phyloP scores from a whole-genome alignment of 2,113 vertebrate species.

The Gymnocephalus cernua region DNA sequence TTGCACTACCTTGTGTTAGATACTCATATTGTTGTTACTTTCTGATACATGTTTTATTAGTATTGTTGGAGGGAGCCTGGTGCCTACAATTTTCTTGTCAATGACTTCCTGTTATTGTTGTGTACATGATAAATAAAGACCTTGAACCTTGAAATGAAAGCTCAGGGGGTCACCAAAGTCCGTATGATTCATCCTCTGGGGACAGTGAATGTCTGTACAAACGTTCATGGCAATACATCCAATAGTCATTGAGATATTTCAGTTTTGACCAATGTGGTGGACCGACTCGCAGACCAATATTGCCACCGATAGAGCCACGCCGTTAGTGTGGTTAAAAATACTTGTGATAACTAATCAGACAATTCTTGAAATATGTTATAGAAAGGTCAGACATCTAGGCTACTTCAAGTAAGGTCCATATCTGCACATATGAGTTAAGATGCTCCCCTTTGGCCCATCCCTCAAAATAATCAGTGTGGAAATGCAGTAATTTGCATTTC shows the following conservation, averaged over 20 bases:
- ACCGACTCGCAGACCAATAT: background rate
- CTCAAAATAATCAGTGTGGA: slow-evolving; percentile 20
- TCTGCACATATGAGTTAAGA: slow-evolving; percentile 1
- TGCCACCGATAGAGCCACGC: background rate
- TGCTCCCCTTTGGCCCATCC: background rate
- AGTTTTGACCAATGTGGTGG: background rate
- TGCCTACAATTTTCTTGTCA: too few species aligned
- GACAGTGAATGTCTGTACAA: background rate
- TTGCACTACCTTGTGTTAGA: too few species aligned
- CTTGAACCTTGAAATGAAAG: too few species aligned
- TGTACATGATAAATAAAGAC: too few species aligned
- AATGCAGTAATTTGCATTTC: slow-evolving; percentile 58
- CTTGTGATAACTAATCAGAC: background rate
- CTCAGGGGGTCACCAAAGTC: background rate
- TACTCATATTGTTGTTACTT: too few species aligned
- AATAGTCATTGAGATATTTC: background rate
- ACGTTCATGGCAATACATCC: background rate
- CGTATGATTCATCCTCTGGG: background rate
- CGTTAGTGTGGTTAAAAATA: background rate
- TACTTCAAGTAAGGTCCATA: slow-evolving; percentile 2
- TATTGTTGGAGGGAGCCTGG: too few species aligned
- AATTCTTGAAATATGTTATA: slow-evolving; percentile 1
- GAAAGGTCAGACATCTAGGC: slow-evolving; percentile 20
- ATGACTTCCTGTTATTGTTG: too few species aligned
- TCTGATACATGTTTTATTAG: too few species aligned